Evolutionary conservation across 2,888 invertebrate genomes (phyloP).

Genomic region (Melinaea menophilus): DNA sequence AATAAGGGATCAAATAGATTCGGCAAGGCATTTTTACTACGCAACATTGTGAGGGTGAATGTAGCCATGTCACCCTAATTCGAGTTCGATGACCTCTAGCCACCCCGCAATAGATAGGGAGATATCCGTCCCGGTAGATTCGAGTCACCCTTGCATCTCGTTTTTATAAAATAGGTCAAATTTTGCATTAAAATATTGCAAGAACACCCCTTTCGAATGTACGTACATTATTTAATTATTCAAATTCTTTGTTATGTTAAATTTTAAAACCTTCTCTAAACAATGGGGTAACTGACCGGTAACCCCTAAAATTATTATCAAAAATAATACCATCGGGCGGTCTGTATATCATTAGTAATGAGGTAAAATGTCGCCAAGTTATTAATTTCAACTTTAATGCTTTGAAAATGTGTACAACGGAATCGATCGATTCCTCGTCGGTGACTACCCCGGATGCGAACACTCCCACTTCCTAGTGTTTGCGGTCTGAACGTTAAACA

Average conservation of each 20-base stretch:
- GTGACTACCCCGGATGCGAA: too few species aligned
- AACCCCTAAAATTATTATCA: neutral
- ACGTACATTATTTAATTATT: too few species aligned
- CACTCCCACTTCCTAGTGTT: too few species aligned
- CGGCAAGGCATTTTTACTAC: constrained; percentile 32
- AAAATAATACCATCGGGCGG: too few species aligned
- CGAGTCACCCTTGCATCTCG: constrained; percentile 24
- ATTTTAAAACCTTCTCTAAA: neutral
- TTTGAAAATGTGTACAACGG: too few species aligned
- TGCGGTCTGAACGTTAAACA: too few species aligned
- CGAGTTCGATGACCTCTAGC: constrained; percentile 35
- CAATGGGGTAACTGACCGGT: constrained; percentile 3
- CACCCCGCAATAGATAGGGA: constrained; percentile 28
- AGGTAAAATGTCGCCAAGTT: too few species aligned
- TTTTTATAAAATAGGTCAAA: constrained; percentile 24
- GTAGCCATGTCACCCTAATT: constrained; percentile 35
- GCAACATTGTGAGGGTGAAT: constrained; percentile 35
- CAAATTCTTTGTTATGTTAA: neutral
- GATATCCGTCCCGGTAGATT: constrained; percentile 29
- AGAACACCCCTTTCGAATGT: constrained; percentile 4
- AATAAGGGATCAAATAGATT: constrained; percentile 27
- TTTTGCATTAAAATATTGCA: constrained; percentile 22
- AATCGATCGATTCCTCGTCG: too few species aligned
- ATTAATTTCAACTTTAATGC: too few species aligned
- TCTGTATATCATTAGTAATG: too few species aligned